Conservation (phyloP, 2,797 vertebrate genomes). For the Poeciliopsis presidionis region DNA sequence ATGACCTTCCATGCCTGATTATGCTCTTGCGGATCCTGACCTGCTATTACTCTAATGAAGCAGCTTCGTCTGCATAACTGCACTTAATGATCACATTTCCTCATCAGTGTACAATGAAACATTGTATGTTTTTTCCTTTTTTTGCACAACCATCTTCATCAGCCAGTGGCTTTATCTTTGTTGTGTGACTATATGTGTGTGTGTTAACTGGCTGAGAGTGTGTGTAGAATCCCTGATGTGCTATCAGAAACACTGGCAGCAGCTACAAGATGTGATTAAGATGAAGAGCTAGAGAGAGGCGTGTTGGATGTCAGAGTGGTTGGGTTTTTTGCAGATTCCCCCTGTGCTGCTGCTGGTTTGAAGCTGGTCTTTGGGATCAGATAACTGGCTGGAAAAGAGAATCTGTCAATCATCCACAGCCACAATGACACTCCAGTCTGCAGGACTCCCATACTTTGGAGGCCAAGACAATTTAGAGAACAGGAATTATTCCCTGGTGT, state of each 20-base stretch:
- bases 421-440: conserved; percentile 42
- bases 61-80: conserved; percentile 67
- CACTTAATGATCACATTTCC: conserved; percentile 66
- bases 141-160: conserved; percentile 8
- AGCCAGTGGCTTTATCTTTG: conserved; percentile 20
- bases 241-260: conserved; percentile 42
- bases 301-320: conserved; percentile 61
- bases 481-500: neutral
- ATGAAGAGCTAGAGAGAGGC: conserved; percentile 61
- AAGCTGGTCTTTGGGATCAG: conserved; percentile 54
- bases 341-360: conserved; percentile 33
- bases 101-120: conserved; percentile 33
- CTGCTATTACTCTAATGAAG: conserved; percentile 64
- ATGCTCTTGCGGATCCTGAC: conserved; percentile 68
- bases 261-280: conserved; percentile 68
- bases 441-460: conserved; percentile 28
- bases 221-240: conserved; percentile 31
- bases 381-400: conserved; percentile 59
- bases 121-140: neutral
- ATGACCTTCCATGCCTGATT: conserved; percentile 80
- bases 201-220: conserved; percentile 11
- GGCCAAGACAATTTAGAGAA: conserved; percentile 19
- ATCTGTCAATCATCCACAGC: conserved; percentile 59
- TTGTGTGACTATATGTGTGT: neutral
- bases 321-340: conserved; percentile 26